Base-by-base conservation (phyloP, 1,140 invertebrate genomes). In the Brachionus plicatilis region DNA sequence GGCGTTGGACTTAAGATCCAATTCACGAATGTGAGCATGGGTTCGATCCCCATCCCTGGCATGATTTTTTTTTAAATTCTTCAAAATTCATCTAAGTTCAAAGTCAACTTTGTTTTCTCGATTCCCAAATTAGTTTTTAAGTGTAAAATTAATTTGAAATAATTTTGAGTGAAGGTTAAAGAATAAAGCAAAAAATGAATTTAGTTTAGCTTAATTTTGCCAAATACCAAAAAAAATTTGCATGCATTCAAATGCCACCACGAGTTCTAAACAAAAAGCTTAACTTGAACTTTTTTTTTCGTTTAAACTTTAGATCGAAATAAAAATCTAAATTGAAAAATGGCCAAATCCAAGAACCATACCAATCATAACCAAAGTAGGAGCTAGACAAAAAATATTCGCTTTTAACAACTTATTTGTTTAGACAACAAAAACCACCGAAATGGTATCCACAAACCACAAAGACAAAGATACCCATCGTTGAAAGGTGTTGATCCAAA, bases 1-100 rank as follows among this genome's bases (percentile, higher is more conserved):
- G 70, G 70, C 70, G 70, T 75, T 75, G 70, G 70, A 75, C 70
- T 75, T 75, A 75, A 75, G 70, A 75, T 75, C 70, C 70, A 75
- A 75, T 75, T 75, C 70, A 75, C 70, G 70, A 75, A 75, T 75
- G 70, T 75, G 70, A 75, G 70, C 70, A 75, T 75, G 70, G 70
- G 70, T 75, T 75, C 70, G 70, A 75, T 75, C 70, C 70, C 70
- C 70, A 75, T 75, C 70, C 70, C 70, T 75, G 70, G 70, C 70
- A 75, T 20, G 14, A 43, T 17, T 43, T 43, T 75, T 72, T 75
- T 75, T 43, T 24, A 24, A 41, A 29, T 70, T n/a, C 0, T 27
- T 9, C 14, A 1, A 37, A 37, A 37, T 43, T 43, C 11, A 37
- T 33, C 29, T 8, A 20, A 75, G 33, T 75, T 75, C 5, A 75